A percentile compares a stretch with the other conserved stretches of the same genome.
phyloP scores from a whole-genome alignment of 2,113 vertebrate species.

The Microtus pennsylvanicus region DNA sequence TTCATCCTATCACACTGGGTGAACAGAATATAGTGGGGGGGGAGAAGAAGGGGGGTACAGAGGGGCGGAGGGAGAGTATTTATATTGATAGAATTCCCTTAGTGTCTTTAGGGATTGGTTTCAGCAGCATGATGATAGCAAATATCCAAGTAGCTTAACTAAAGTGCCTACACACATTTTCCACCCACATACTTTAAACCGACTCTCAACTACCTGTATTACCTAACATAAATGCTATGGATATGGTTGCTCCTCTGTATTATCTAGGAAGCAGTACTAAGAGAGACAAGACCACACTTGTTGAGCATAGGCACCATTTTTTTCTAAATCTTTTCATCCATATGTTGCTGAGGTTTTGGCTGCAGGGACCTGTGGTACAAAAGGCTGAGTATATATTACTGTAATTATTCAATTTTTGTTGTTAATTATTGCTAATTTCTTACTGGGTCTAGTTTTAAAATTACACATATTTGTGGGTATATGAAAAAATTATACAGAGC shows the following conservation, averaged over 20 bases:
- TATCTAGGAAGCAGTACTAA: not conserved
- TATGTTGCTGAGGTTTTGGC: not conserved
- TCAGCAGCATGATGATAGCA: not conserved
- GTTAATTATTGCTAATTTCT: not conserved
- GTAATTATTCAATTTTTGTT: not conserved
- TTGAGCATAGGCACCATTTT: not conserved
- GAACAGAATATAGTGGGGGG: not conserved
- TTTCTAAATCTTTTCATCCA: not conserved
- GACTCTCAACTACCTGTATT: not conserved
- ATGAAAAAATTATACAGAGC: not conserved
- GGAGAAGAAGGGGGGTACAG: fast-evolving
- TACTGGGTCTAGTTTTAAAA: not conserved
- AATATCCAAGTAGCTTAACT: not conserved
- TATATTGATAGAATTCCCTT: not conserved
- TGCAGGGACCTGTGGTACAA: not conserved
- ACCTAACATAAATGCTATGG: not conserved
- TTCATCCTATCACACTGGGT: not conserved
- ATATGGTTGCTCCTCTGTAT: too few species aligned
- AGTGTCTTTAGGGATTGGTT: not conserved
- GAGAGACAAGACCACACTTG: not conserved
- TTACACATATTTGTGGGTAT: not conserved
- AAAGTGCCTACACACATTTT: not conserved
- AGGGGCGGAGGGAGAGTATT: fast-evolving
- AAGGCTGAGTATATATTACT: not conserved
- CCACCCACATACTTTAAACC: not conserved